Percentiles rank a stretch among this genome's conserved stretches.
These are phyloP conservation scores for Hystrix cristata DNA, from an alignment of 2,113 vertebrate genomes.

Conservation along the genomic window DNA sequence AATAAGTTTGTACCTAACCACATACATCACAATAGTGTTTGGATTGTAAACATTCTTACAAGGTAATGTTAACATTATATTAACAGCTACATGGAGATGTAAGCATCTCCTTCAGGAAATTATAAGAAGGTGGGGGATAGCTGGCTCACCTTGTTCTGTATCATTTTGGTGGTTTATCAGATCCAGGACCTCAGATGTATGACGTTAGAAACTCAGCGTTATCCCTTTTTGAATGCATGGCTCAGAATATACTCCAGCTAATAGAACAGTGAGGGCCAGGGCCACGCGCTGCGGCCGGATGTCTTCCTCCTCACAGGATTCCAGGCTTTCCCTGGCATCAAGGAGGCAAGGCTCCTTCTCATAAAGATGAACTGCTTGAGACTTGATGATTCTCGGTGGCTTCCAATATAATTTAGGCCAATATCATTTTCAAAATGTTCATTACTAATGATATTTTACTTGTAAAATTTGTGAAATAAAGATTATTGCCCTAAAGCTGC, in stretches of 20 bases:
- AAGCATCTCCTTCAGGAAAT: slow-evolving; percentile 25
- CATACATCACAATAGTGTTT: not conserved
- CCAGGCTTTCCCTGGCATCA: not conserved
- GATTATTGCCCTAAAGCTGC: not conserved
- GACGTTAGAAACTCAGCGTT: slow-evolving; percentile 21
- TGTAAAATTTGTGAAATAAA: slow-evolving; percentile 10
- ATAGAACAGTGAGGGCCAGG: not conserved
- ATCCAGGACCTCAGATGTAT: not conserved
- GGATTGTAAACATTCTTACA: not conserved
- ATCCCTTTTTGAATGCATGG: not conserved
- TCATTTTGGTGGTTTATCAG: not conserved
- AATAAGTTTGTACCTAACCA: not conserved
- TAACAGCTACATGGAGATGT: not conserved
- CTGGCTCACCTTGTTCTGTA: not conserved
- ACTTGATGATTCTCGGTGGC: not conserved
- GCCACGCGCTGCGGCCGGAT: not conserved
- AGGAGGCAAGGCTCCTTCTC: not conserved
- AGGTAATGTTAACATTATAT: not conserved
- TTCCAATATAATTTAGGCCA: not conserved
- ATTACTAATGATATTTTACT: not conserved
- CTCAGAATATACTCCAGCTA: not conserved
- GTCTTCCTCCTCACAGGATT: not conserved
- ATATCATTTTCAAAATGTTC: not conserved
- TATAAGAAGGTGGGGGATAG: not conserved
- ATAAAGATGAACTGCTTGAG: not conserved